Evolutionary conservation across 2,797 vertebrate species (phyloP).

Genomic region (Triplophysa bombifrons): DNA sequence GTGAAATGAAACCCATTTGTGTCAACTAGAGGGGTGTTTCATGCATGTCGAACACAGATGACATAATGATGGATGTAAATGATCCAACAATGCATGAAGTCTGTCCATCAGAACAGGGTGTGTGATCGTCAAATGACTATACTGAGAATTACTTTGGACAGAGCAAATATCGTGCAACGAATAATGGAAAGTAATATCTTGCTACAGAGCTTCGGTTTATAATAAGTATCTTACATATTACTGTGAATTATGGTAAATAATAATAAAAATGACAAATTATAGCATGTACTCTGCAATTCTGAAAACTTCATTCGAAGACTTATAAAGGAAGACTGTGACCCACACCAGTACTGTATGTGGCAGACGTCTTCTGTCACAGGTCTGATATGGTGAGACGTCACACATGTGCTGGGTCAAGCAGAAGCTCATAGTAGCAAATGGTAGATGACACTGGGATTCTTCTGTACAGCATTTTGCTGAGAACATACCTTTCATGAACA

Average conservation of each 20-base stretch:
- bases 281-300: too few relatives aligned
- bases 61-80: constrained; percentile 27
- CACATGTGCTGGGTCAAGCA: not conserved
- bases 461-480: constrained; percentile 9
- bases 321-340: not conserved
- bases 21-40: constrained; percentile 1
- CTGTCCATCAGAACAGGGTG: not conserved
- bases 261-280: too few relatives aligned
- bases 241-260: too few relatives aligned
- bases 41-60: constrained; percentile 4
- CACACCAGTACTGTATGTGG: not conserved
- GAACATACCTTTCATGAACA: not conserved
- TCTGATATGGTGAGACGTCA: constrained; percentile 21
- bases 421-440: constrained; percentile 11
- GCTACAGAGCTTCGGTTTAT: not conserved
- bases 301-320: too few relatives aligned
- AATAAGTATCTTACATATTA: not conserved
- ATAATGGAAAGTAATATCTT: not conserved
- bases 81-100: not conserved
- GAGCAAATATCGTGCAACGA: not conserved
- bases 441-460: constrained; percentile 12
- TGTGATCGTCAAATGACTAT: not conserved
- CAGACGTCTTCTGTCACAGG: constrained; percentile 1
- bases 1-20: not conserved
- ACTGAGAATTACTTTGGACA: not conserved